phyloP scores from a whole-genome alignment of 1,140 invertebrate genomes.

The Fopius arisanus region DNA sequence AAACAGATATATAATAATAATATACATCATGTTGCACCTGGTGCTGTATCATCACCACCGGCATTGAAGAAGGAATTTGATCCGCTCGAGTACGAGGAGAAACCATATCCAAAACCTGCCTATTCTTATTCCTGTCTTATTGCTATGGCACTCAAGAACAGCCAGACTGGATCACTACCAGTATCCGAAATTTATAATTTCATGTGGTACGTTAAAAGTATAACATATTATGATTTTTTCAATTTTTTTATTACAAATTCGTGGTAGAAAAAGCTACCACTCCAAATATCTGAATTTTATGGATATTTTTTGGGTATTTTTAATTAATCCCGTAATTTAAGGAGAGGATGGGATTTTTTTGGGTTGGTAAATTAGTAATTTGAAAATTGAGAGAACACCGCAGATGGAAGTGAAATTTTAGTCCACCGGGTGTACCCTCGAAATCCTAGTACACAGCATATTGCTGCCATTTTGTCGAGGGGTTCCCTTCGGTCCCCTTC shows the following conservation, averaged over 20 bases:
- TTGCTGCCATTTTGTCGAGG: slow-evolving; percentile 59
- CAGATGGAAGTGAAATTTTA: slow-evolving; percentile 51
- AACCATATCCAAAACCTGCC: slow-evolving; percentile 91
- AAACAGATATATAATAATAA: slow-evolving; percentile 64
- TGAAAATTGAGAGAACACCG: slow-evolving; percentile 32
- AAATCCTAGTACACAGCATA: slow-evolving; percentile 39
- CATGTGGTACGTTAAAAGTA: slow-evolving; percentile 79
- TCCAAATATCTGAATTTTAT: too few relatives aligned
- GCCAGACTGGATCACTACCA: slow-evolving; percentile 89
- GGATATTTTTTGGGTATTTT: too few relatives aligned
- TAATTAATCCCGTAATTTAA: too few relatives aligned
- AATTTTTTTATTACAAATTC: too few relatives aligned
- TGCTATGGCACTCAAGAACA: slow-evolving; percentile 97
- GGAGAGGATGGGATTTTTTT: too few relatives aligned
- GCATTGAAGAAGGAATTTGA: slow-evolving; percentile 53
- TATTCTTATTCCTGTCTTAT: slow-evolving; percentile 98
- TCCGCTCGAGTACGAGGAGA: slow-evolving; percentile 67
- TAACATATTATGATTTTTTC: too few relatives aligned
- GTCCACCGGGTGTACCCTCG: slow-evolving; percentile 51
- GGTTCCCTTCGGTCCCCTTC: slow-evolving; percentile 43
- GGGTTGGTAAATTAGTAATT: not conserved
- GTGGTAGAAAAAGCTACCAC: too few relatives aligned
- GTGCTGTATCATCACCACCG: slow-evolving; percentile 36
- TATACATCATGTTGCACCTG: slow-evolving; percentile 55
- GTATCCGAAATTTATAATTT: slow-evolving; percentile 99